A percentile compares a stretch with the other conserved stretches of the same genome.
These are phyloP conservation scores for Liparis tanakae DNA, from an alignment of 2,797 vertebrate species.

Conservation along the genomic window DNA sequence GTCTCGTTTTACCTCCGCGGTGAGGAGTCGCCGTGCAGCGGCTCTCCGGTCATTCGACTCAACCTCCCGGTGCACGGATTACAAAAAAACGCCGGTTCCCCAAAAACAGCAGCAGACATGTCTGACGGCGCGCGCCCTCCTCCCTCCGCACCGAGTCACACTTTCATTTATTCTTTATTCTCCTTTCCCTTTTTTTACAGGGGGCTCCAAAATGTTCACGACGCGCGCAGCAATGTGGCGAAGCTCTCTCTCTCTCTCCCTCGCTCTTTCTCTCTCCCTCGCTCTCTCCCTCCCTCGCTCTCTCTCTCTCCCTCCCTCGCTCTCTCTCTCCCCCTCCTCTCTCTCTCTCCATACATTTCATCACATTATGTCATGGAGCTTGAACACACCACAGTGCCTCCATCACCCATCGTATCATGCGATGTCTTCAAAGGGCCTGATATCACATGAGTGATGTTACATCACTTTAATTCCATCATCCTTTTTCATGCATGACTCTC, in stretches of 20 bases:
- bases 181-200: slow-evolving; percentile 12
- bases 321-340: slow-evolving; percentile 45
- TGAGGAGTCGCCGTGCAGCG: slow-evolving; percentile 36
- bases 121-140: slow-evolving; percentile 27
- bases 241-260: slow-evolving; percentile 50
- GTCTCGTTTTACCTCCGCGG: slow-evolving; percentile 59
- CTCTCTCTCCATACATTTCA: slow-evolving; percentile 55
- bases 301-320: slow-evolving; percentile 42
- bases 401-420: too few relatives aligned
- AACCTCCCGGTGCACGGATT: slow-evolving; percentile 52
- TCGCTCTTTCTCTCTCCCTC: slow-evolving; percentile 45
- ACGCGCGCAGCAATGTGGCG: slow-evolving; percentile 65
- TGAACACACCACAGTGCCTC: slow-evolving; percentile 1
- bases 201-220: slow-evolving; percentile 69
- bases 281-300: slow-evolving; percentile 41
- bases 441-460: background rate
- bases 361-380: slow-evolving; percentile 37
- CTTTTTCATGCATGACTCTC: background rate
- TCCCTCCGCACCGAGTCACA: slow-evolving; percentile 20
- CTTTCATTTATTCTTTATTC: background rate
- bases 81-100: slow-evolving; percentile 63
- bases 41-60: slow-evolving; percentile 39
- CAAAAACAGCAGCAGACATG: slow-evolving; percentile 43
- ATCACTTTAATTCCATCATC: background rate
- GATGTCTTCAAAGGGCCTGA: background rate